Evolutionary conservation across 1,140 invertebrate genomes (phyloP), one percentile per base, ranked within the genome.

Genomic region (Formica exsecta): DNA sequence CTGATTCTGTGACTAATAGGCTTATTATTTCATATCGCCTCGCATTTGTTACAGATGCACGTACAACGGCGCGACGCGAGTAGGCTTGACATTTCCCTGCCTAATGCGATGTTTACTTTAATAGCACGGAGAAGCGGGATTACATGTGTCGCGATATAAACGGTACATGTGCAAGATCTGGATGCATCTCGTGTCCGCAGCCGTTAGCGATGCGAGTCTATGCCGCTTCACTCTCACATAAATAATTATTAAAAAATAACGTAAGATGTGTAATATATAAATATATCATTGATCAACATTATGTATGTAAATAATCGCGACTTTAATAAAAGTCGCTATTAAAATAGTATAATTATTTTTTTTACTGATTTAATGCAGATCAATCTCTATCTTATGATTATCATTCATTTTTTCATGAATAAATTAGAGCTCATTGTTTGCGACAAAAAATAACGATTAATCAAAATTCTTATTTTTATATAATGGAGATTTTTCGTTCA

Each of bases 21-120:
- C 93, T 95, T 95, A 95, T 95, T 95, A 94, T 94, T 95, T 94
- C 94, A 94, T 93, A 94, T 95, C 93, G 83, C 90, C 76, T 90
- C 86, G 87, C 92, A 94, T 95, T 94, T 94, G 92, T 94, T 92
- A 93, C 70, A 87, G 89, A 84, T 90, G 88, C 70, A 76, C 85
- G 81, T 81, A 85, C 57, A 48, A 71, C 70, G 44, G 57, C 41
- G 54, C 68, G 73, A 84, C 57, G 59, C 54, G n/a, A 87, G 87
- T 89, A 86, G 83, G 77, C 86, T 48, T 87, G 80, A 88, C 86
- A 84, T 85, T 89, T 90, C 62, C 70, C 76, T 68, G 22, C 83
- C 89, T 92, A 90, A 93, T 93, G 87, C 90, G 62, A 84, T 92
- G 91, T 94, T 94, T 94, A 89, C 91, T 93, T 51, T 90, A 92